phyloP scores from a whole-genome alignment of 1,140 invertebrate genomes.

The Geopemphigus sp. region DNA sequence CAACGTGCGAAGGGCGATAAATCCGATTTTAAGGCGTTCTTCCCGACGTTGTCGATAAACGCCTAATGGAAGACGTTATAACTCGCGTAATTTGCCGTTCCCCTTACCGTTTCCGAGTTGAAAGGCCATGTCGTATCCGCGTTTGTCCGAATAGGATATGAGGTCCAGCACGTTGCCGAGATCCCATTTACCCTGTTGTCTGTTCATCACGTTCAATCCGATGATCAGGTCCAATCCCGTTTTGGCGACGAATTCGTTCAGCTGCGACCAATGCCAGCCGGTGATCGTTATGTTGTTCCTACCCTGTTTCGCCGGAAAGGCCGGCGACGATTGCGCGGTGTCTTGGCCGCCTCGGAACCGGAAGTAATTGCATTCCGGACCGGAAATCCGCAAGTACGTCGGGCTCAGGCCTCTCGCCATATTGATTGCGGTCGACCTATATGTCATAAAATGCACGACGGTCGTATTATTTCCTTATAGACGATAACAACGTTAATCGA shows the following conservation, averaged over 20 bases:
- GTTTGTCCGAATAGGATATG: constrained; percentile 61
- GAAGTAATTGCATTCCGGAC: constrained; percentile 38
- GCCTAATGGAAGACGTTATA: too few species aligned
- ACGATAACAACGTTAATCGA: too few species aligned
- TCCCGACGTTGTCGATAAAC: too few species aligned
- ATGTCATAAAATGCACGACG: background rate
- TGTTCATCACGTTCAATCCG: constrained; percentile 52
- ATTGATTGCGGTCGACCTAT: constrained; percentile 26
- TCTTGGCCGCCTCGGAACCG: constrained; percentile 21
- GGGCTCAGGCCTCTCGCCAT: constrained; percentile 46
- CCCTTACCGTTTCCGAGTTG: constrained; percentile 65
- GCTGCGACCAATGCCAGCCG: constrained; percentile 52
- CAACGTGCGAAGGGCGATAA: too few species aligned
- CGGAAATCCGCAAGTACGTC: background rate
- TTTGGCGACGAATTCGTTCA: constrained; percentile 55
- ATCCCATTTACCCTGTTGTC: constrained; percentile 57
- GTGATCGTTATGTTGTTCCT: constrained; percentile 28
- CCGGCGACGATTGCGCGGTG: background rate
- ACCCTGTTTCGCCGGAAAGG: background rate
- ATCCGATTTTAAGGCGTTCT: too few species aligned
- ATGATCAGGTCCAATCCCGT: constrained; percentile 55
- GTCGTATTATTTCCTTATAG: too few species aligned
- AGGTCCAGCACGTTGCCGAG: constrained; percentile 59
- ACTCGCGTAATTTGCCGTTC: too few species aligned
- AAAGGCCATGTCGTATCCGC: constrained; percentile 62